Evolutionary conservation across 2,113 vertebrate species (phyloP), one percentile per base, ranked within the genome.

Genomic region (Hypanus sabinus): DNA sequence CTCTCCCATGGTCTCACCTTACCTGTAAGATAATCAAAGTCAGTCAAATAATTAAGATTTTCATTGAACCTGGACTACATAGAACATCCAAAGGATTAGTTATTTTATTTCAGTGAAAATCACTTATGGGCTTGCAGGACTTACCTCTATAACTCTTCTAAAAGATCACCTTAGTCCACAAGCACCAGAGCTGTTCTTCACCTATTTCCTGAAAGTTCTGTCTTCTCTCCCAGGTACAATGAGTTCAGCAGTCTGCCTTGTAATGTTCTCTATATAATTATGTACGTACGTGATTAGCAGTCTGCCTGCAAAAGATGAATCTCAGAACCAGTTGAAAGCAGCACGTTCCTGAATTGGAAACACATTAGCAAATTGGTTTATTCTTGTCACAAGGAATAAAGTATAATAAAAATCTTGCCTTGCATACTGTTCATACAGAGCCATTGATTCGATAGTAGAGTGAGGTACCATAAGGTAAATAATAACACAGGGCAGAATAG

Each of bases 271-370:
- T 94, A 95, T 95, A 95, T 96, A 97, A 97, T 97, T 97, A 96
- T 95, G 96, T 95, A 95, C 96, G 95, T 97, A 97, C 4, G 4
- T 3, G 46, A 96, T 96, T 97, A 96, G 96, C 95, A 95, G 96
- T 96, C 96, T 96, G 96, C 95, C 95, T 95, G 96, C 95, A 96
- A 95, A 96, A 97, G 97, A 96, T 97, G 96, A 96, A 97, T 97
- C 96, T 96, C 96, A 96, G 95, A 95, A 38, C 95, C 96, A 96
- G 95, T 95, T 95, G 96, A 97, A 97, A 96, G 95, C 94, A 96
- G 96, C 95, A 95, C 96, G 96, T 96, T 95, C 95, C 95, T 95
- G 91, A 36, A 55, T 93, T 71, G 30, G 62, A 91, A 91, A 46
- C 4, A 46, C 46, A 46, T 46, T 46, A 46, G 46, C 4, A 46